Conservation (phyloP, 1,140 invertebrate genomes). For the Aphis craccivora region DNA sequence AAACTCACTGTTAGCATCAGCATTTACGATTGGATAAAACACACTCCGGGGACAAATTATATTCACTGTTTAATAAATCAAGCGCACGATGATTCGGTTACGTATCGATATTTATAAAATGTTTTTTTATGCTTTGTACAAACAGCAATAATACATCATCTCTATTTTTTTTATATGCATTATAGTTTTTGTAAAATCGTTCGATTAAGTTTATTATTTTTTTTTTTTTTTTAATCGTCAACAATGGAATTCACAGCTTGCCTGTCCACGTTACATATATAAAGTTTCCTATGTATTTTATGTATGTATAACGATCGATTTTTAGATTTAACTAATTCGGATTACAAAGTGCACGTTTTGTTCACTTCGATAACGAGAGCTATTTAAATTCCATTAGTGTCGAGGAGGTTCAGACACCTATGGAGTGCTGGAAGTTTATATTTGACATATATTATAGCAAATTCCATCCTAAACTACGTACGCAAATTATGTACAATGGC, state of each 20-base stretch:
- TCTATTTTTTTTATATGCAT: not conserved
- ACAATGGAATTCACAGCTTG: not conserved
- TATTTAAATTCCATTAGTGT: not conserved
- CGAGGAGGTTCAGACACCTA: not conserved
- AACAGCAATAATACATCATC: constrained; percentile 2
- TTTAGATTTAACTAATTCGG: not conserved
- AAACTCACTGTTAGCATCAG: not conserved
- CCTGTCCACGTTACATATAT: not conserved
- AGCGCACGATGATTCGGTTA: not conserved
- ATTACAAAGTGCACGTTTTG: not conserved
- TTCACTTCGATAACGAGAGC: not conserved
- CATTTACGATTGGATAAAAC: not conserved
- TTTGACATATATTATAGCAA: not conserved
- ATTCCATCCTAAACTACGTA: not conserved
- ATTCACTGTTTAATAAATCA: not conserved
- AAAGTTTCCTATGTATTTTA: not conserved
- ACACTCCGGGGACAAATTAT: not conserved
- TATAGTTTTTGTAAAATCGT: not conserved
- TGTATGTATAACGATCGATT: not conserved
- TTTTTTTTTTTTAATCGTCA: not conserved
- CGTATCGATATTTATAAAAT: not conserved
- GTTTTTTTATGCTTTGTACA: not conserved
- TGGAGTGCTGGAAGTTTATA: not conserved
- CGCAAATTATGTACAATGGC: not conserved
- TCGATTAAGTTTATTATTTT: not conserved